Evolutionary conservation across 2,113 vertebrate genomes (phyloP), one percentile per base, ranked within the genome.

Genomic region (Etia nguti): DNA sequence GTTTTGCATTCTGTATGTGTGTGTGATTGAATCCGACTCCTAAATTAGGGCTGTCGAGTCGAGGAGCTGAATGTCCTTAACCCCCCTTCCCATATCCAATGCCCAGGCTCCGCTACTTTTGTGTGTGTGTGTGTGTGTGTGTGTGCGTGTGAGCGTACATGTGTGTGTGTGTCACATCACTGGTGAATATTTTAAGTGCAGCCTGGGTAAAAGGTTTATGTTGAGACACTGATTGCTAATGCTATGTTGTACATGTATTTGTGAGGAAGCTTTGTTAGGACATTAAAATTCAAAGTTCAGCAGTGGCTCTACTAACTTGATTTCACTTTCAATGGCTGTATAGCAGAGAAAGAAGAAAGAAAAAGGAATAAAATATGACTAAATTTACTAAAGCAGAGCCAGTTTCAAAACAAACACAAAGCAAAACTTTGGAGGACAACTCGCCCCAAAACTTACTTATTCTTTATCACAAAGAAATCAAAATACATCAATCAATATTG

Each of bases 1-100:
- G 94, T 97, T 98, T 98, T 97, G 94, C 98, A 98, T 99, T 98
- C 97, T 97, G 97, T 97, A 96, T 93, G 96, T 97, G 97, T 95
- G 97, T 96, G 96, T 98, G 98, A 99, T 98, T 99, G 98, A 98
- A 99, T 97, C 97, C 96, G 98, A 98, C 97, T 97, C 97, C 97
- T 97, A 98, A 98, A 99, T 99, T 98, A 99, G 97, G 97, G 97
- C 97, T 99, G 98, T 96, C 98, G 98, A 98, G 98, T 98, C 95
- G 96, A 97, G 96, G 96, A 98, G 97, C 95, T 98, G 97, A 96
- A 96, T 96, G 97, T 96, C 96, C 96, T 98, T 98, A 97, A 97
- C 96, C 97, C 94, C 94, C 93, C 79, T 82, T 86, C 89, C 90
- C 90, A 88, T 90, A 93, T 89, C 93, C 94, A 92, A 92, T 90